These are phyloP conservation scores for Globicephala melas DNA, from an alignment of 2,113 vertebrate species.

Conservation along the genomic window DNA sequence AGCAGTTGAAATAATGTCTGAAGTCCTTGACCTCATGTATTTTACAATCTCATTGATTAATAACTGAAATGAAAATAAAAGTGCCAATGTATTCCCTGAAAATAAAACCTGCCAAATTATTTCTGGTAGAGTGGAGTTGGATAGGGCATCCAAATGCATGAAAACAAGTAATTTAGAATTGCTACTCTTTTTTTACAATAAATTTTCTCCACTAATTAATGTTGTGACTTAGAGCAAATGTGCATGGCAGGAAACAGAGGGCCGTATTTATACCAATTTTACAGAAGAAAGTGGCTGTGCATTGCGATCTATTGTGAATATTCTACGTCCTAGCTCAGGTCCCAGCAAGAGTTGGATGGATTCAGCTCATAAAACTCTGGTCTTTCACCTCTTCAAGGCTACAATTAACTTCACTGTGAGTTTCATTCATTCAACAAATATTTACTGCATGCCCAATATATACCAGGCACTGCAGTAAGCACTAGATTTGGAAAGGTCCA, in stretches of 20 bases:
- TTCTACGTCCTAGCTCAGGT: slow-evolving; percentile 61
- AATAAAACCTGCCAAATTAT: slow-evolving; percentile 58
- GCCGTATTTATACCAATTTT: slow-evolving; percentile 81
- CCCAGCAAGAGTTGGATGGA: slow-evolving; percentile 63
- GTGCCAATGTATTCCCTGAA: slow-evolving; percentile 18
- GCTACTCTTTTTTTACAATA: slow-evolving; percentile 76
- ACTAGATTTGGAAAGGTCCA: background rate
- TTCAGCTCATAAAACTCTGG: slow-evolving; percentile 65
- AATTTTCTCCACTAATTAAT: slow-evolving; percentile 83
- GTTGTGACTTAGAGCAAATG: slow-evolving; percentile 81
- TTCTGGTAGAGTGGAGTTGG: slow-evolving; percentile 41
- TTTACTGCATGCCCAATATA: slow-evolving; percentile 13
- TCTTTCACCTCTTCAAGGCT: slow-evolving; percentile 67
- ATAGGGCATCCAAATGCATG: slow-evolving; percentile 67
- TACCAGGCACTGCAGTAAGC: background rate
- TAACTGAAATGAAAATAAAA: slow-evolving; percentile 35
- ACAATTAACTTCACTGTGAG: slow-evolving; percentile 62
- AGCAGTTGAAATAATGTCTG: background rate
- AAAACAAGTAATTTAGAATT: slow-evolving; percentile 78
- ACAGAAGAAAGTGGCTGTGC: slow-evolving; percentile 64
- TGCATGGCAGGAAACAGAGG: slow-evolving; percentile 75
- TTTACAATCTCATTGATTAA: slow-evolving; percentile 1
- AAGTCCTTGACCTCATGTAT: background rate
- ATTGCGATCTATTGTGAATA: slow-evolving; percentile 70
- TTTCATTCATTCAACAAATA: slow-evolving; percentile 65